These are phyloP conservation scores for Heptranchias perlo DNA, from an alignment of 2,113 vertebrate species.

Conservation along the genomic window DNA sequence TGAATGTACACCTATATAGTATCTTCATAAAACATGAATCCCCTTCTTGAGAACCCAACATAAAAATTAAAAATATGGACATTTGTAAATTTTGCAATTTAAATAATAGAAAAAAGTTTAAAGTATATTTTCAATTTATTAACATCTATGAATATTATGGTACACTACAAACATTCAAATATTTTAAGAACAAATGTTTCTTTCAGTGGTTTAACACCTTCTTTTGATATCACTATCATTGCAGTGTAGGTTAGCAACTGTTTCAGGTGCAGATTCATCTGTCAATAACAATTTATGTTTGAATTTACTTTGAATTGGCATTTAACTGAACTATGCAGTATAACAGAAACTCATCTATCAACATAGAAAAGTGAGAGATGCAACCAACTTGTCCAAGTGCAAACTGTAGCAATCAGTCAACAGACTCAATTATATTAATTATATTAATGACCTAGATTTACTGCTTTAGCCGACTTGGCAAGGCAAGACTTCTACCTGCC, in stretches of 20 bases:
- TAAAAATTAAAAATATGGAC: too few relatives aligned
- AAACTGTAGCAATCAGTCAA: background rate
- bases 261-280: background rate
- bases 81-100: background rate
- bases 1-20: too few relatives aligned
- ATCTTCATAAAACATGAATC: too few relatives aligned
- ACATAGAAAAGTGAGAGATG: background rate
- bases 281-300: conserved; percentile 2
- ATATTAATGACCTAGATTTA: background rate
- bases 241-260: background rate
- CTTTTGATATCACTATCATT: background rate
- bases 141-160: background rate
- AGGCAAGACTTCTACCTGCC: background rate
- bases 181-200: background rate
- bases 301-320: background rate
- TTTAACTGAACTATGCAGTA: background rate
- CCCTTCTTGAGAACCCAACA: too few relatives aligned
- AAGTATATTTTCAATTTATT: conserved; percentile 11
- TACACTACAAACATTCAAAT: background rate
- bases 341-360: background rate
- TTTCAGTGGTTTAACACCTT: background rate
- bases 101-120: background rate
- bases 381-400: background rate
- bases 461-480: background rate
- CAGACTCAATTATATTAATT: background rate